A percentile compares a stretch with the other conserved stretches of the same genome.
Conservation (phyloP, 2,888 invertebrate species). For the Theretra japonica region DNA sequence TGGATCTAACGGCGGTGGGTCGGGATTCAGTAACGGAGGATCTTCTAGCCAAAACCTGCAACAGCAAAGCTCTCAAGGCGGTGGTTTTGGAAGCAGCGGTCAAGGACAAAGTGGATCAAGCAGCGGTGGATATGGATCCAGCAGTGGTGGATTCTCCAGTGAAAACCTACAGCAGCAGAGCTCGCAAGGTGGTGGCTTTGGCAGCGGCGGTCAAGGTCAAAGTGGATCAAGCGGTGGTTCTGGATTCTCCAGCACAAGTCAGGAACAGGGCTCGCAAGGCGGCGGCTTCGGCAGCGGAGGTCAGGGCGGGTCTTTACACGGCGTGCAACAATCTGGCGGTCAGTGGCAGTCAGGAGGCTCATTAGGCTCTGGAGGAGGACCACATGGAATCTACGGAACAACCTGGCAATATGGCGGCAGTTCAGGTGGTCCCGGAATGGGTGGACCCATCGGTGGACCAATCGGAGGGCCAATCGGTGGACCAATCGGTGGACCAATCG, state of each 20-base stretch:
- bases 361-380: conserved; percentile 1
- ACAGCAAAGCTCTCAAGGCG: too few species aligned
- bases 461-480: too few species aligned
- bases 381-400: background rate
- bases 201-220: background rate
- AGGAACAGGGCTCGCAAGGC: background rate
- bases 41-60: background rate
- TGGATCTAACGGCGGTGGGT: conserved; percentile 24
- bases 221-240: background rate
- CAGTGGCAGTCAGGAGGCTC: conserved; percentile 37
- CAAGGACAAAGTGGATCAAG: conserved; percentile 10
- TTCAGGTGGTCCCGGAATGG: conserved; percentile 5
- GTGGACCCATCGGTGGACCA: too few species aligned
- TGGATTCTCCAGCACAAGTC: too few species aligned
- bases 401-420: background rate
- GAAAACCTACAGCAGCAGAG: conserved; percentile 14
- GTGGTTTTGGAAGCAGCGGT: background rate
- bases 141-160: conserved; percentile 26
- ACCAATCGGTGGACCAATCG: too few species aligned
- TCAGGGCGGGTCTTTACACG: too few species aligned
- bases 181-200: conserved; percentile 21
- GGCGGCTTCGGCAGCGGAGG: too few species aligned
- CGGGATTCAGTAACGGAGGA: conserved; percentile 29
- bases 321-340: conserved; percentile 22
- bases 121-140: conserved; percentile 18